Evolutionary conservation across 2,113 vertebrate species (phyloP).

Genomic region (Falco punctatus): DNA sequence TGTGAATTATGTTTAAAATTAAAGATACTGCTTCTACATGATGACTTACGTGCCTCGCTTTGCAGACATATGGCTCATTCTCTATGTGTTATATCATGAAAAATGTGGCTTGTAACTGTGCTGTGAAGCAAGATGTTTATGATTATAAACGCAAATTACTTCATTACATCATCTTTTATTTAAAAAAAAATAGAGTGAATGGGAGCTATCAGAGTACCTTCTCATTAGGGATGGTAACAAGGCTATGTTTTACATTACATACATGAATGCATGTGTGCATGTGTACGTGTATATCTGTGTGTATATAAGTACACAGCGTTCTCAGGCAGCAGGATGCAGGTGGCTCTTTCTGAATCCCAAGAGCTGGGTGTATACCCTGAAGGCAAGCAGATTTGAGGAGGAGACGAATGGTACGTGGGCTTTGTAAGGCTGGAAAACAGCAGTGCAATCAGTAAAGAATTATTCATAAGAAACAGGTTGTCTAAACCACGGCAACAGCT

Average conservation of each 20-base stretch:
- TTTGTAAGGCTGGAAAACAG: not conserved
- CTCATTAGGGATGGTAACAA: not conserved
- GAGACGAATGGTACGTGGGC: not conserved
- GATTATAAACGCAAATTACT: not conserved
- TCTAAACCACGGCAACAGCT: not conserved
- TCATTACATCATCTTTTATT: not conserved
- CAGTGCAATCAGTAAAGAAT: not conserved
- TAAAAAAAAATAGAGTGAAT: not conserved
- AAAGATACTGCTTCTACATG: not conserved
- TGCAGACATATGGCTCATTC: not conserved
- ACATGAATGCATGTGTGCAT: no score
- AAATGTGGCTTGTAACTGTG: not conserved
- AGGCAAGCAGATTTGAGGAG: not conserved
- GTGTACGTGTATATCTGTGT: accelerated
- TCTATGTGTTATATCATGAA: not conserved
- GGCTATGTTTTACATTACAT: not conserved
- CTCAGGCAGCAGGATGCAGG: not conserved
- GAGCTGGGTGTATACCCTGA: not conserved
- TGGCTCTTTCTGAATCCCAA: not conserved
- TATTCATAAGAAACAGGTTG: not conserved
- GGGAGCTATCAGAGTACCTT: not conserved
- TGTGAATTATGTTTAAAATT: not conserved
- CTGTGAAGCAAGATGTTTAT: not conserved
- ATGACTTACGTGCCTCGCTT: not conserved
- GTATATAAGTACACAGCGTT: not conserved